A percentile compares a stretch with the other conserved stretches of the same genome.
Evolutionary conservation across 2,113 vertebrate genomes (phyloP).

Genomic region (Nerophis ophidion): DNA sequence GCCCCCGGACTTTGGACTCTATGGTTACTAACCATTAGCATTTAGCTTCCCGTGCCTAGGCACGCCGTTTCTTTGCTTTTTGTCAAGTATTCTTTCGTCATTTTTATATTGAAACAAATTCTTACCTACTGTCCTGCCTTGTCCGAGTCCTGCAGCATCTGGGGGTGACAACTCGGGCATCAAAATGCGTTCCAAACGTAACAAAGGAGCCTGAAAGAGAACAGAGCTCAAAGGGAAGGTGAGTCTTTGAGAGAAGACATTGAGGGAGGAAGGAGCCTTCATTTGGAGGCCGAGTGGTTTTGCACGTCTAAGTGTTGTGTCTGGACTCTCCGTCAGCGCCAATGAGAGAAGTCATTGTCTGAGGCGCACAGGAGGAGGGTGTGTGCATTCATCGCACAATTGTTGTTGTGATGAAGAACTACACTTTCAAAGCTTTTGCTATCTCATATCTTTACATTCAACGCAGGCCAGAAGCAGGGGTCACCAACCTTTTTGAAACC

Average conservation of each 20-base stretch:
- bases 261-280: constrained; percentile 39
- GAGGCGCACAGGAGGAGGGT: constrained; percentile 9
- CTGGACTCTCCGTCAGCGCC: constrained; percentile 40
- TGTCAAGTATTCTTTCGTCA: no score
- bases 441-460: background rate
- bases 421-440: constrained; percentile 9
- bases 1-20: no score
- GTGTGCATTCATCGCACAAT: constrained; percentile 24
- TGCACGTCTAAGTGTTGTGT: constrained; percentile 48
- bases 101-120: no score
- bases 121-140: no score
- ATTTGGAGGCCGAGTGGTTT: constrained; percentile 52
- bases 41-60: no score
- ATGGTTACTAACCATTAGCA: no score
- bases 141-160: no score
- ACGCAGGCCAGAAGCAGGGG: no score
- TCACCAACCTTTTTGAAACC: no score
- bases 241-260: constrained; percentile 7
- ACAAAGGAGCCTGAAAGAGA: constrained; percentile 40
- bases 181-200: no score
- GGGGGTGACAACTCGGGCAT: no score
- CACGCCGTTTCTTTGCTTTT: no score
- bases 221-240: constrained; percentile 33
- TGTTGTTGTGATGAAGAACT: constrained; percentile 14
- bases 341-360: constrained; percentile 45